phyloP scores from a whole-genome alignment of 30 jellyfish, hydroid and myxozoan genomes.

The Turritopsis rubra region DNA sequence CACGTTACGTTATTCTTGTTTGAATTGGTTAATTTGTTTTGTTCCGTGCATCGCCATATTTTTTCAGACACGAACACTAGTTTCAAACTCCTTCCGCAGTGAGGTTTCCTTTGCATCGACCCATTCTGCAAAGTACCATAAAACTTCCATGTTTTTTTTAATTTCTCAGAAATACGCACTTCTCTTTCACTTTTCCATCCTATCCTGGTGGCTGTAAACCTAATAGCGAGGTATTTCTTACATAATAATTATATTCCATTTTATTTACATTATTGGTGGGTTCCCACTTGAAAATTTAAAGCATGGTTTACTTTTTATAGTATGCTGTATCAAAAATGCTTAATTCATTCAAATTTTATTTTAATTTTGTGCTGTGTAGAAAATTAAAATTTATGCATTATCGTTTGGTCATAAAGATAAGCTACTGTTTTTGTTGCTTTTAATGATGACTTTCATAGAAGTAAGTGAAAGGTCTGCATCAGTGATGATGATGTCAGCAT shows the following conservation, averaged over 20 bases:
- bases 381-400: too few species aligned
- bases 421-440: too few species aligned
- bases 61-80: conserved; percentile 14
- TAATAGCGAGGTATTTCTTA: background rate
- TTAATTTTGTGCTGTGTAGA: too few species aligned
- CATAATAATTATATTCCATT: background rate
- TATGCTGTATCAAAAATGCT: too few species aligned
- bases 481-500: too few species aligned
- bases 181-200: background rate
- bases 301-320: too few species aligned
- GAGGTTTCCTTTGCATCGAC: background rate
- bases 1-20: background rate
- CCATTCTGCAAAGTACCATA: background rate
- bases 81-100: background rate
- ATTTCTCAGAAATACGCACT: background rate
- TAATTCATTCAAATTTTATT: too few species aligned
- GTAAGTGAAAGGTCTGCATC: too few species aligned
- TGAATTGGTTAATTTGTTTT: background rate
- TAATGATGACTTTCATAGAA: too few species aligned
- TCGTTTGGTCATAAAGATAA: too few species aligned
- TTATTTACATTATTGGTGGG: too few species aligned
- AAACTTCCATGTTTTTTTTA: background rate
- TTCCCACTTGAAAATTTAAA: too few species aligned
- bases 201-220: background rate
- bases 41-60: conserved; percentile 8